Percentiles rank a stretch among this genome's conserved stretches.
Conservation (phyloP, 2,113 vertebrate genomes). For the Cavia aperea region DNA sequence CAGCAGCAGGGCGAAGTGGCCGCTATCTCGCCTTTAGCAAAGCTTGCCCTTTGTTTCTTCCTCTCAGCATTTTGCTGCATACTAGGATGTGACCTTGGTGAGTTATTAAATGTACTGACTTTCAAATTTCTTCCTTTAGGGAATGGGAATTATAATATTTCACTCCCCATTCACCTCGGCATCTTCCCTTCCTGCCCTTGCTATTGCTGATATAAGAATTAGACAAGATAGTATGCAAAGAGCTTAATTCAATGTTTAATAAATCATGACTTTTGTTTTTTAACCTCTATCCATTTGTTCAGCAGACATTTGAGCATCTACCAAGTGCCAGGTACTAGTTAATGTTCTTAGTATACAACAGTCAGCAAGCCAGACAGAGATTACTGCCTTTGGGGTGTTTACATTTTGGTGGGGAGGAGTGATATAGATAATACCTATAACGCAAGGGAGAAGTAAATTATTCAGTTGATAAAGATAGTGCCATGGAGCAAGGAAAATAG, state of each 20-base stretch:
- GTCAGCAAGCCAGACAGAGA: not conserved
- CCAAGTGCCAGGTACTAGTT: not conserved
- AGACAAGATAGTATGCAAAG: not conserved
- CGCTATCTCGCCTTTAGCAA: not conserved
- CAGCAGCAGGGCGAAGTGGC: not conserved
- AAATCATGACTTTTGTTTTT: not conserved
- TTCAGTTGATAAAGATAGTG: not conserved
- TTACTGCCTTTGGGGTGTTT: not conserved
- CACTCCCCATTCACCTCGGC: not conserved
- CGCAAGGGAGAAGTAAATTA: not conserved
- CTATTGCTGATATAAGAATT: not conserved
- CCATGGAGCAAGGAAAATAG: not conserved
- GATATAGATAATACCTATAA: not conserved
- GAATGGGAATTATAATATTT: not conserved
- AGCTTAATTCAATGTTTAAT: not conserved
- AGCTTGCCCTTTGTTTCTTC: not conserved
- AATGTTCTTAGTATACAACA: not conserved
- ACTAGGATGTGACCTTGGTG: not conserved
- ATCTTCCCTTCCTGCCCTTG: not conserved
- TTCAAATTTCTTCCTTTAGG: slow-evolving; percentile 13
- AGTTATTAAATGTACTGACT: not conserved
- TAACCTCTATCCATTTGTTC: not conserved
- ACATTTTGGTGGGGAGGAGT: not conserved
- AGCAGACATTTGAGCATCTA: not conserved
- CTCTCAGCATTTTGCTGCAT: not conserved